Evolutionary conservation across 2,797 vertebrate species (phyloP), one percentile per base, ranked within the genome.

Genomic region (Acipenser transmontanus): DNA sequence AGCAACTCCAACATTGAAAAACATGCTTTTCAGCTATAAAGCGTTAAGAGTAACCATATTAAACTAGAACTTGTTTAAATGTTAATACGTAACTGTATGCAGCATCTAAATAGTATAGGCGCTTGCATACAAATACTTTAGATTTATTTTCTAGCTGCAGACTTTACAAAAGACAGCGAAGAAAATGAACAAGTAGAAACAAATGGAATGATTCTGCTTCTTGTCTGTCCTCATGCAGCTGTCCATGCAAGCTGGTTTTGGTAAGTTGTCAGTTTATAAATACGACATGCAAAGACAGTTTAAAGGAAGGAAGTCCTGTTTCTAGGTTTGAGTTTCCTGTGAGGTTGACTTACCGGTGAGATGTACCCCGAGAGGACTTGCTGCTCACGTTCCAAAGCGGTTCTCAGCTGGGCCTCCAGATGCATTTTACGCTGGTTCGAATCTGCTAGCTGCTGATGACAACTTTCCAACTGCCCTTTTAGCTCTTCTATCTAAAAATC

Each of bases 261-360:
- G 77, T 82, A 74, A 76, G 72, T 75, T 69, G 83, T 67, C 71
- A 74, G 76, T 82, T 73, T 73, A 77, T 78, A 80, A 82, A 79
- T 73, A 81, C 62, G 70, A 82, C 88, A 91, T 91, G 89, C 90
- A 89, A 78, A 84, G 78, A 75, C 79, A 76, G 87, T 89, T 88
- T 76, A 78, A 82, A 78, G 76, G 81, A 80, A 69, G 70, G 65
- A 69, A 73, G 80, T 66, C 67, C 59, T 12, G 68, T 48, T 75
- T 61, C 52, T 66, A 59, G 13, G 34, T 34, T 34, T 34, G 34
- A 62, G 14, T 34, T 47, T 49, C 61, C 20, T 56, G 47, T 63
- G 7, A 10, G 5, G 11, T 47, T 49, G 14, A 76, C 88, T 86
- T 83, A 93, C 91, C 78, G 89, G 91, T 34, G 91, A 93, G 78